Base-by-base conservation (phyloP, 2,888 invertebrate species). In the Orchesellides sinensis region DNA sequence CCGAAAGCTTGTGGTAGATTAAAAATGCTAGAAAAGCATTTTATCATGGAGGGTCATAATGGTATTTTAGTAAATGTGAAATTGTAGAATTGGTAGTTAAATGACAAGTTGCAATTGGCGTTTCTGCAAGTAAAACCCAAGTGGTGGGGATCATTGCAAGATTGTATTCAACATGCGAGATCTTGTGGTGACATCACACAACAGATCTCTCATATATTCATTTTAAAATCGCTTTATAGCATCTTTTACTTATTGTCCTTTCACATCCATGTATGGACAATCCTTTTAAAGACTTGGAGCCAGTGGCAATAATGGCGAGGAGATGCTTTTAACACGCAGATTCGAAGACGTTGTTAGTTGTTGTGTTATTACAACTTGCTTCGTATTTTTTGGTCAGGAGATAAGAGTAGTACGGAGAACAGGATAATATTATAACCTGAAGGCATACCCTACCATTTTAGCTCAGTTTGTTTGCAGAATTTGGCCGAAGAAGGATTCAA, bases 281-380 rank as follows among this genome's bases (percentile, higher is more conserved):
- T 78, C 78, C 78, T 78, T 78, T 78, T 78, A 78, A 78, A 78
- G 78, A 78, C 61, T 69, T 78, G 69, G 78, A 78, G 78, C 78
- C 78, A 78, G 23, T 78, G 78, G 78, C 78, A 78, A 78, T 78
- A 78, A 78, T 78, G 63, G 63, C 45, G 54, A 63, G 77, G 73
- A 75, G 74, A 21, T 49, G 54, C 29, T 56, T 40, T 54, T 21
- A 54, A 19, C 54, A 52, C 10, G 1, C 52, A 52, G 8, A 4
- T 52, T 52, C 17, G 52, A 1, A 17, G 8, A 35, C 8, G 14
- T 40, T 40, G 40, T 40, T 14, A 6, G 6, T 10, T 32, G 10
- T 40, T n/a, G 10, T 40, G 40, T 40, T n/a, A 40, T 40, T 14
- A 40, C 59, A 59, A 17, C 29, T 25, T 66, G 27, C 45, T 72